Evolutionary conservation across 2,113 vertebrate species (phyloP).

Genomic region (Passerina amoena): DNA sequence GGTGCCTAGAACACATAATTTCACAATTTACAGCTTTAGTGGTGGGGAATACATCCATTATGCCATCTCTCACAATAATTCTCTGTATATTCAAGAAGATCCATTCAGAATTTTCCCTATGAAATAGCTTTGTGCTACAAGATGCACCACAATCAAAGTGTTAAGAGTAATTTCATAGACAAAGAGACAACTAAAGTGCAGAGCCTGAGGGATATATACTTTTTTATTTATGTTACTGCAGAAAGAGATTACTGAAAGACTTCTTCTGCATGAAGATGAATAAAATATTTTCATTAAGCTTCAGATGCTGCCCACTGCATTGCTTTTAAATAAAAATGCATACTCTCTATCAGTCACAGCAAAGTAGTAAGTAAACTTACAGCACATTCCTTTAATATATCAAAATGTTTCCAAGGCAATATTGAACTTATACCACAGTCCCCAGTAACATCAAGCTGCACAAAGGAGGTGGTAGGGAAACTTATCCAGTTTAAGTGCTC

Average conservation of each 20-base stretch:
- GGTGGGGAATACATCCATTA: neutral
- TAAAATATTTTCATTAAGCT: constrained; percentile 58
- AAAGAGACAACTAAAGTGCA: constrained; percentile 50
- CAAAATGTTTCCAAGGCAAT: constrained; percentile 75
- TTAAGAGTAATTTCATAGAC: constrained; percentile 42
- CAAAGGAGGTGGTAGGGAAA: neutral
- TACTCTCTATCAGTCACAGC: constrained; percentile 55
- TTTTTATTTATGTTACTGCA: constrained; percentile 61
- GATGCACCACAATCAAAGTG: neutral
- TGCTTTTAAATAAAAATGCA: constrained; percentile 73
- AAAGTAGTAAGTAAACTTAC: constrained; percentile 57
- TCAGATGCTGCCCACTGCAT: constrained; percentile 55
- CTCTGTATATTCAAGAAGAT: neutral
- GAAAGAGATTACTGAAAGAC: constrained; percentile 39
- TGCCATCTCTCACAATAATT: neutral
- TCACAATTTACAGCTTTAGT: neutral
- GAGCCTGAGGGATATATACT: constrained; percentile 33
- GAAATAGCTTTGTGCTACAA: neutral
- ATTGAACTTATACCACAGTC: constrained; percentile 60
- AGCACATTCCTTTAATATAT: constrained; percentile 72
- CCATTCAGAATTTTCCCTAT: neutral
- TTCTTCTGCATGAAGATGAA: constrained; percentile 44
- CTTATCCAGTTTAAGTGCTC: constrained; percentile 74
- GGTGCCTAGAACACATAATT: neutral
- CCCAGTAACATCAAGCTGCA: constrained; percentile 56